Evolutionary conservation across 1,140 invertebrate species (phyloP).

Genomic region (Dendroctonus valens): DNA sequence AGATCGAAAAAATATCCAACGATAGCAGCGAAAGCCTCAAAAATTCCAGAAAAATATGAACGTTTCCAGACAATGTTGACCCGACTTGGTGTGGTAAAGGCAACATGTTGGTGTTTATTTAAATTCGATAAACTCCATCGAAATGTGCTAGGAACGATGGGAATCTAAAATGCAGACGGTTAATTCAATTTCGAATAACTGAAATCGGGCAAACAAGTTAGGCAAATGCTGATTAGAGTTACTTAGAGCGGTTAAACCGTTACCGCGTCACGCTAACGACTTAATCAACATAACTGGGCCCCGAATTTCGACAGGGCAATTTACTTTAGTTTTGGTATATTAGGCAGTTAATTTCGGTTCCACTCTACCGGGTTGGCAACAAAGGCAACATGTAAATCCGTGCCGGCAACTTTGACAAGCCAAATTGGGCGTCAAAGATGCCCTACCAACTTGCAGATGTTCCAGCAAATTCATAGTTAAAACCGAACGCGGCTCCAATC

Average conservation of each 20-base stretch:
- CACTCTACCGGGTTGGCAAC: constrained; percentile 25
- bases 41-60: no score
- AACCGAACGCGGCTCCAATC: no score
- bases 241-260: constrained; percentile 13
- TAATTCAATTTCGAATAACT: neutral
- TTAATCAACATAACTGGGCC: constrained; percentile 25
- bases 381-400: constrained; percentile 22
- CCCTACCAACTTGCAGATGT: no score
- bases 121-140: no score
- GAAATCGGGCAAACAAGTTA: constrained; percentile 10
- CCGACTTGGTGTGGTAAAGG: no score
- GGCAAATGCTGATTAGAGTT: constrained; percentile 11
- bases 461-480: no score
- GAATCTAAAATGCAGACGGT: no score
- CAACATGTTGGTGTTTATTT: no score
- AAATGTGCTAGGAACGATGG: no score
- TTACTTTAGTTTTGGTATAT: constrained; percentile 25
- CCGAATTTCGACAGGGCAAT: constrained; percentile 27
- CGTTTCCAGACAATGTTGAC: no score
- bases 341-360: constrained; percentile 28
- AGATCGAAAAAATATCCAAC: no score
- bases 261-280: constrained; percentile 22
- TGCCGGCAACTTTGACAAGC: constrained; percentile 8
- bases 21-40: no score
- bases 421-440: constrained; percentile 17